Evolutionary conservation across 2,888 invertebrate genomes (phyloP), one percentile per base, ranked within the genome.

Genomic region (Philopedon plagiatum): DNA sequence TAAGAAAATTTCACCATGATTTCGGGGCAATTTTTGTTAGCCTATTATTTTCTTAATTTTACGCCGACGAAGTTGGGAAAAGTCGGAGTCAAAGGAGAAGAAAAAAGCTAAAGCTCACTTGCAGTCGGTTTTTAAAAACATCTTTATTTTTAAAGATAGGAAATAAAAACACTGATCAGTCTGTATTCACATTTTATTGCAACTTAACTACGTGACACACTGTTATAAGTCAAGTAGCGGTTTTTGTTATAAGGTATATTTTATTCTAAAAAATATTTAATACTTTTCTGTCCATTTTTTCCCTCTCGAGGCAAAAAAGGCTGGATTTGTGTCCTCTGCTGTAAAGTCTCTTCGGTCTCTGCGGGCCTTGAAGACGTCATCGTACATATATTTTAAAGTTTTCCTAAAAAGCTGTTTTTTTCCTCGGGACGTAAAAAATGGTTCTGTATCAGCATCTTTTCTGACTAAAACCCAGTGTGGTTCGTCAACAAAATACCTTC

Each of bases 251-350:
- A 19, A n/a, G 21, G 11, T 8, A 11, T 21, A 21, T 46, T 46
- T 46, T 2, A 49, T 49, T 49, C 15, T 18, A 29, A 15, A 26
- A n/a, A 7, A 9, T 54, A 0, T 18, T 15, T 23, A 29, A 37
- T 58, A 49, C 23, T 74, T 69, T 8, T 41, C 11, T 51, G 66
- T 69, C 5, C 61, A 32, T 70, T 87, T 88, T 77, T 88, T 89
- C n/a, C 89, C 89, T 79, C 89, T 81, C 0, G 87, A 88, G 51
- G 88, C 88, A 63, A 87, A 88, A 77, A 86, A 89, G 0, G 88
- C 88, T 69, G 88, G 87, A 57, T 87, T 87, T 11, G 86, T 83
- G 4, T 87, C 87, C 87, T 85, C 79, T 87, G 86, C 78, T 85
- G 63, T 54, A 82, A 85, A 74, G 85, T 83, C 15, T 79, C 82